These are phyloP conservation scores for Lethenteron reissneri DNA, from an alignment of 2,113 vertebrate species.

Conservation along the genomic window DNA sequence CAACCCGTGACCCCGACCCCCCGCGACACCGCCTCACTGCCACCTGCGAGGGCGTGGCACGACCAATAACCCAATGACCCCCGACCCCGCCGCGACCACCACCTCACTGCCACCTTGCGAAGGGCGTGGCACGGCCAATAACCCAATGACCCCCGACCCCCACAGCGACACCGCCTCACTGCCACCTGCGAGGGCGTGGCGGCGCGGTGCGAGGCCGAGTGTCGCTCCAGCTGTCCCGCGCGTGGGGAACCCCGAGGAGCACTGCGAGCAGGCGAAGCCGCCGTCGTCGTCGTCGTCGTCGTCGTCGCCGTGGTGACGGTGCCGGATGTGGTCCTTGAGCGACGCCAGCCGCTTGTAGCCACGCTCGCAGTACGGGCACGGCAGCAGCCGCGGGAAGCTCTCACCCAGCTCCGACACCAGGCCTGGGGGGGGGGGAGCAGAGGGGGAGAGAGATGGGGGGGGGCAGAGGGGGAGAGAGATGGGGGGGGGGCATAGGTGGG, in stretches of 20 bases:
- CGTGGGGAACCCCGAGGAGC: conserved; percentile 26
- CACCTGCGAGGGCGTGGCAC: too few relatives aligned
- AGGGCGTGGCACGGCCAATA: too few relatives aligned
- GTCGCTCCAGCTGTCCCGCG: conserved; percentile 29
- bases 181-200: too few relatives aligned
- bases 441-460: background rate
- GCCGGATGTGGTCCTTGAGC: conserved; percentile 28
- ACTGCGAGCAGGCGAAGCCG: conserved; percentile 25
- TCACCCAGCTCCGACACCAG: conserved; percentile 7
- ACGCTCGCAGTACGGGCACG: conserved; percentile 32
- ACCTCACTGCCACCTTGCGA: too few relatives aligned
- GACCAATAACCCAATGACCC: too few relatives aligned
- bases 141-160: too few relatives aligned
- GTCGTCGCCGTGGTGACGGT: conserved; percentile 25
- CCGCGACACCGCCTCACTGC: too few relatives aligned
- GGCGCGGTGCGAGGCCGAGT: conserved; percentile 14
- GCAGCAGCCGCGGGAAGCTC: conserved; percentile 15
- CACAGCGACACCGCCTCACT: too few relatives aligned
- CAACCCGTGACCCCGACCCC: too few relatives aligned
- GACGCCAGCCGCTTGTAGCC: conserved; percentile 20
- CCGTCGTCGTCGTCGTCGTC: conserved; percentile 20
- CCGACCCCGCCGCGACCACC: too few relatives aligned
- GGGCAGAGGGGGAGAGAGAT: background rate
- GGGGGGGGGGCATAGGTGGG: background rate
- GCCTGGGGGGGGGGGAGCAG: background rate